A percentile compares a stretch with the other conserved stretches of the same genome.
Evolutionary conservation across 2,888 invertebrate species (phyloP).

Genomic region (Dione juno): DNA sequence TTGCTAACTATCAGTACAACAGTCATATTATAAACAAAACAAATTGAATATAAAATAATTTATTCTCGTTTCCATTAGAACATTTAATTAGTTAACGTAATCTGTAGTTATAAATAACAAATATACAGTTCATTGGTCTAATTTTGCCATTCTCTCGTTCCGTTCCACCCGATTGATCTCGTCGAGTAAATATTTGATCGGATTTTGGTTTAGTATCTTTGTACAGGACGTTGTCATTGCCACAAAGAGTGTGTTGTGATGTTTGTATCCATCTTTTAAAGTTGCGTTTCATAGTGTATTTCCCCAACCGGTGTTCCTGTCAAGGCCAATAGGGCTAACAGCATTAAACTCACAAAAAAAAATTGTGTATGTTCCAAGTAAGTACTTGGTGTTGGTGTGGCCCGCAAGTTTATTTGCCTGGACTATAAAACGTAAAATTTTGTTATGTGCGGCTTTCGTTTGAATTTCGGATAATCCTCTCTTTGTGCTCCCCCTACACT

Average conservation of each 20-base stretch:
- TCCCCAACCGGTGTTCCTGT: no score
- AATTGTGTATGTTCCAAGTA: no score
- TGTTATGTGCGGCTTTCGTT: not conserved
- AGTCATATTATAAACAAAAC: no score
- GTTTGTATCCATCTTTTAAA: not conserved
- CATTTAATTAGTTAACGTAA: slow-evolving; percentile 7
- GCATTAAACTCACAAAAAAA: no score
- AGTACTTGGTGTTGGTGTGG: no score
- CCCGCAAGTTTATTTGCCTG: not conserved
- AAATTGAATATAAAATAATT: no score
- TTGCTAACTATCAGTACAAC: no score
- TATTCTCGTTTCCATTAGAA: not conserved
- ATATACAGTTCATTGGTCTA: slow-evolving; percentile 34
- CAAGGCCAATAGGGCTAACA: no score
- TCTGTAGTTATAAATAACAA: slow-evolving; percentile 23
- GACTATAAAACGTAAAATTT: not conserved
- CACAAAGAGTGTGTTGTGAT: slow-evolving; percentile 24
- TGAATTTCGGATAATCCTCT: no score
- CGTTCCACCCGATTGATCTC: slow-evolving; percentile 36
- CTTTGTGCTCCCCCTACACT: no score
- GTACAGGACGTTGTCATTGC: slow-evolving; percentile 30
- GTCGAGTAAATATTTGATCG: slow-evolving; percentile 37
- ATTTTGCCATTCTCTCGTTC: slow-evolving; percentile 34
- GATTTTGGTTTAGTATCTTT: slow-evolving; percentile 38
- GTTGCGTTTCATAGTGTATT: not conserved